Evolutionary conservation across 2,888 invertebrate genomes (phyloP), one percentile per base, ranked within the genome.

Genomic region (Gibbula magus): DNA sequence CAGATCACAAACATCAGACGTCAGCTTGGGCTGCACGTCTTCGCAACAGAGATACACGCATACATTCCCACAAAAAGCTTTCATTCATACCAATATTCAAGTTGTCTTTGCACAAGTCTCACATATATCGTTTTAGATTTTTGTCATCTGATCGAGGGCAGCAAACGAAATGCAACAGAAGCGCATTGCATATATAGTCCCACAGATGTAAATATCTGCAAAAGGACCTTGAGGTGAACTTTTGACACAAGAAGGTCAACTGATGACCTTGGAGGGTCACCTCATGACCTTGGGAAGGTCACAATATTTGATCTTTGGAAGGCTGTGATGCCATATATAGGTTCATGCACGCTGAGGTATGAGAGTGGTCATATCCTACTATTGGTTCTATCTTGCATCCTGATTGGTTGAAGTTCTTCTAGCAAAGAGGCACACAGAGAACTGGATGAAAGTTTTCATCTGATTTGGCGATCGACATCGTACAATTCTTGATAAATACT

Each of bases 61-160:
- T 70, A 70, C 70, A 39, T 70, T 35, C 70, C 70, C 32, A 70
- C 70, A 70, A 35, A 70, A 70, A 70, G 70, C 70, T 20, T 35
- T 70, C 70, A 35, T 70, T 70, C 70, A 70, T 70, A 70, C 70
- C 70, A 70, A 70, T 70, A 70, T 70, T 32, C 20, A 70, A 70
- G 70, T 45, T 45, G 45, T 39, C 39, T 70, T n/a, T 70, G 32
- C 70, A 70, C 70, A 70, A 39, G 32, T n/a, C 18, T 70, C 20
- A 32, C 35, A 20, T 70, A 29, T 70, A 20, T 32, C 8, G 32
- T 70, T 70, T 70, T 35, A 70, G 61, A 61, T 61, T 61, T 61
- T 61, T 61, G 25, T 61, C 29, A 25, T 61, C 61, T 61, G 45
- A 45, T 45, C 18, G 61, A 61, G 20, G 70, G 39, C 70, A 70